These are phyloP conservation scores for Spisula solida DNA, from an alignment of 2,888 invertebrate species.

Conservation along the genomic window DNA sequence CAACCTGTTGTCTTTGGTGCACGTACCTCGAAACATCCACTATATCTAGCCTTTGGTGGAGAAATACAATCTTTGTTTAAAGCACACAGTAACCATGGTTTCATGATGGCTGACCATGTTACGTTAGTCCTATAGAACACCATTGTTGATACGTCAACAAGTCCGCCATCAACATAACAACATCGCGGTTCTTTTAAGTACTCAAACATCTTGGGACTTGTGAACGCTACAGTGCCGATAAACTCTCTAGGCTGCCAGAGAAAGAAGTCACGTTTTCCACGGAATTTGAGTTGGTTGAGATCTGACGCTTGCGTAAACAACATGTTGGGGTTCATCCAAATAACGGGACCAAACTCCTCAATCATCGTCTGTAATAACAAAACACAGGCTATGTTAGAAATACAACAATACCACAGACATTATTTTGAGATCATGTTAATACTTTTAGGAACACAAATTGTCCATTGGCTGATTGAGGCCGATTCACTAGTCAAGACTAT, in stretches of 20 bases:
- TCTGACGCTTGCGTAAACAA: slow-evolving; percentile 74
- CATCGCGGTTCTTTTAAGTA: slow-evolving; percentile 79
- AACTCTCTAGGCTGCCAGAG: slow-evolving; percentile 75
- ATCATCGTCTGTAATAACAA: slow-evolving; percentile 72
- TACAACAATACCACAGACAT: neutral
- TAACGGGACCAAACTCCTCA: slow-evolving; percentile 79
- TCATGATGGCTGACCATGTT: slow-evolving; percentile 79
- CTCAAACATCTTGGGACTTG: slow-evolving; percentile 77
- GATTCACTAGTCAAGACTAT: too few species aligned
- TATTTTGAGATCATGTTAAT: too few species aligned
- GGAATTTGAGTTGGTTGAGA: slow-evolving; percentile 75
- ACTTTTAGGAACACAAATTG: too few species aligned
- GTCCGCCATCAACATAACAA: slow-evolving; percentile 74
- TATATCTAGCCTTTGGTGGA: slow-evolving; percentile 72
- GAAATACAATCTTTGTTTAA: slow-evolving; percentile 79
- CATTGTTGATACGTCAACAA: slow-evolving; percentile 77
- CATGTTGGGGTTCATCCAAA: slow-evolving; percentile 77
- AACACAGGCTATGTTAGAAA: slow-evolving; percentile 7
- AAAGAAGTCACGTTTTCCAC: slow-evolving; percentile 76
- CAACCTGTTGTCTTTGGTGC: slow-evolving; percentile 81
- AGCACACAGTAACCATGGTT: slow-evolving; percentile 82
- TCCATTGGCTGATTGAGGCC: too few species aligned
- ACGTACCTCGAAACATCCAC: slow-evolving; percentile 79
- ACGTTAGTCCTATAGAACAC: slow-evolving; percentile 78
- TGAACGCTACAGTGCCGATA: slow-evolving; percentile 75